Evolutionary conservation across 2,113 vertebrate species (phyloP).

Genomic region (Labrus mixtus): DNA sequence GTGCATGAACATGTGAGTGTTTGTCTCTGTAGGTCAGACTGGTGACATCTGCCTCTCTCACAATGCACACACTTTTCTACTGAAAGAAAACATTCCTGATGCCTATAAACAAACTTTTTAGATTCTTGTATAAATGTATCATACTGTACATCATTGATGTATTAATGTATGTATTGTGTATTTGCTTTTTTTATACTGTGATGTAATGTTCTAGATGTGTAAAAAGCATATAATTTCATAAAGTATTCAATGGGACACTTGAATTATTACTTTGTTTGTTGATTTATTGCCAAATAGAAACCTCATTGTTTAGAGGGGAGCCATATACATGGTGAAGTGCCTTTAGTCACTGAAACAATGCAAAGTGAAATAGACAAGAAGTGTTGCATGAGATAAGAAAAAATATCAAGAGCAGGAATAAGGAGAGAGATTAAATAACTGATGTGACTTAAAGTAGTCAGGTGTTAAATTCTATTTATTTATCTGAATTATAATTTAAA

Average conservation of each 20-base stretch:
- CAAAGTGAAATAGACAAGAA: slow-evolving; percentile 1
- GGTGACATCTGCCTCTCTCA: no score
- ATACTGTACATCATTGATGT: slow-evolving; percentile 17
- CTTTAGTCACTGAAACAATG: not conserved
- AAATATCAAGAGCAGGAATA: slow-evolving; percentile 9
- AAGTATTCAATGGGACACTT: not conserved
- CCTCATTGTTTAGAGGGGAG: slow-evolving; percentile 32
- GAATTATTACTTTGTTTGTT: not conserved
- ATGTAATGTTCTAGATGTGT: slow-evolving; percentile 21
- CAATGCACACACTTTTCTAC: slow-evolving; percentile 10
- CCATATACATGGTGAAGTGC: not conserved
- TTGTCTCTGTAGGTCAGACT: no score
- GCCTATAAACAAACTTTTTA: slow-evolving; percentile 18
- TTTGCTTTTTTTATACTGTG: slow-evolving; percentile 52
- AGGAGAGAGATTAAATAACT: not conserved
- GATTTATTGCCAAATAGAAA: slow-evolving; percentile 35
- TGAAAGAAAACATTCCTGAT: slow-evolving; percentile 42
- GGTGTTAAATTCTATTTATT: no score
- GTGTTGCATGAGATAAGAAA: slow-evolving; percentile 26
- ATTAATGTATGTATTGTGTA: not conserved
- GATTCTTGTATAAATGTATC: slow-evolving; percentile 13
- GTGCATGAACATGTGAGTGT: no score
- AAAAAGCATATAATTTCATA: slow-evolving; percentile 29
- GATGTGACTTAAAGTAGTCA: not conserved
- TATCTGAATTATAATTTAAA: no score